Percentiles rank a stretch among this genome's conserved stretches.
phyloP scores from a whole-genome alignment of 2,888 invertebrate genomes.

The Mongoloraphidia duomilia region DNA sequence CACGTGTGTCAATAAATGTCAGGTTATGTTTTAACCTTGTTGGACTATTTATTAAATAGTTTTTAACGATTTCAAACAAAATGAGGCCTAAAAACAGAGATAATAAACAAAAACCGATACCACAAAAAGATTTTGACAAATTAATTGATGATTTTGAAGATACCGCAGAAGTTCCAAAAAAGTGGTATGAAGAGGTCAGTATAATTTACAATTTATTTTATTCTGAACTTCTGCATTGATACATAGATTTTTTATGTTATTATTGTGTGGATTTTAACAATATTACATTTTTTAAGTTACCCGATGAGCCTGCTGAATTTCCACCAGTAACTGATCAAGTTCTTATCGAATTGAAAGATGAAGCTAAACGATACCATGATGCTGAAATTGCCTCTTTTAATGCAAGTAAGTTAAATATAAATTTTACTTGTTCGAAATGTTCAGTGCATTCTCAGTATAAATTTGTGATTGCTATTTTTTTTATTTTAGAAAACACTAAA shows the following conservation, averaged over 20 bases:
- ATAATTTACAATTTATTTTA: constrained; percentile 3
- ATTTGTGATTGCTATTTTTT: constrained; percentile 5
- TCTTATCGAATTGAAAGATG: constrained; percentile 42
- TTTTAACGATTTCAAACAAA: constrained; percentile 19
- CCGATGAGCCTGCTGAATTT: constrained; percentile 32
- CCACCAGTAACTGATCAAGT: constrained; percentile 35
- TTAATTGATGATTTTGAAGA: constrained; percentile 36
- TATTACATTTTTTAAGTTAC: constrained; percentile 26
- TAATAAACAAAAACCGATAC: constrained; percentile 26
- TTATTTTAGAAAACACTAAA: constrained; percentile 33
- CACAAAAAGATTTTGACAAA: constrained; percentile 30
- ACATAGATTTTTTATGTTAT: too few relatives aligned
- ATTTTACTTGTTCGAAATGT: constrained; percentile 3
- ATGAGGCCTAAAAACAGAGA: constrained; percentile 33
- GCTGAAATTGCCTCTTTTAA: constrained; percentile 48
- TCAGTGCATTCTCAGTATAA: neutral
- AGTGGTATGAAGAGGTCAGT: constrained; percentile 50
- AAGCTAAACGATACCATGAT: constrained; percentile 50
- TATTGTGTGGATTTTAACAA: neutral
- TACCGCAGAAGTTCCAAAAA: constrained; percentile 35
- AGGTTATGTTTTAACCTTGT: too few relatives aligned
- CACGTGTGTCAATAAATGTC: too few relatives aligned
- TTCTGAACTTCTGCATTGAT: neutral
- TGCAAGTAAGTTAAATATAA: constrained; percentile 33
- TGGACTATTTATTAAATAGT: too few relatives aligned